Evolutionary conservation across 2,113 vertebrate genomes (phyloP).

Genomic region (Amphiprion percula): DNA sequence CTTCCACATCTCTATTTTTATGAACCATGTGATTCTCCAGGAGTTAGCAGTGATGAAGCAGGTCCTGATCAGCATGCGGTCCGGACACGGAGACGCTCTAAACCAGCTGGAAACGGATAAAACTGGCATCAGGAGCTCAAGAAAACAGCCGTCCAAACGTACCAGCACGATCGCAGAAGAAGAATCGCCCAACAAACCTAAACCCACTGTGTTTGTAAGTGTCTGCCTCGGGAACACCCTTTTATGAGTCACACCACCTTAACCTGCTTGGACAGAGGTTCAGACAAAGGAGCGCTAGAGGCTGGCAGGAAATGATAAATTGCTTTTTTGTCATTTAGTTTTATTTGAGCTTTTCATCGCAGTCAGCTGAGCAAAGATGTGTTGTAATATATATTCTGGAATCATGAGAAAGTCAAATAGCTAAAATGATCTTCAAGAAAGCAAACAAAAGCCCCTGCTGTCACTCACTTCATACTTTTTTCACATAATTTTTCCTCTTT

Average conservation of each 20-base stretch:
- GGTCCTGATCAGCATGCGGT: constrained; percentile 88
- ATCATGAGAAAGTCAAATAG: constrained; percentile 7
- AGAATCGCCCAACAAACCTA: constrained; percentile 86
- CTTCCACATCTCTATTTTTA: not conserved
- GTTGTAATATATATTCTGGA: not conserved
- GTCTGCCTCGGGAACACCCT: constrained; percentile 51
- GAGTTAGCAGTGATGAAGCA: constrained; percentile 96
- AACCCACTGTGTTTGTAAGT: constrained; percentile 96
- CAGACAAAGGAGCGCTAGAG: constrained; percentile 24
- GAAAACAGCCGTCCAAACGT: constrained; percentile 50
- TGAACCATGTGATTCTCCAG: constrained; percentile 79
- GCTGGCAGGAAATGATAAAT: constrained; percentile 26
- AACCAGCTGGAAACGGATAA: constrained; percentile 61
- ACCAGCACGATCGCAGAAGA: constrained; percentile 70
- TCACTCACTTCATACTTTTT: not conserved
- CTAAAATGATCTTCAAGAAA: not conserved
- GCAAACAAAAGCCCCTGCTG: not conserved
- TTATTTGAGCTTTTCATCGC: constrained; percentile 9
- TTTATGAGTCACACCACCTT: constrained; percentile 59
- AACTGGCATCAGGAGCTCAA: constrained; percentile 7
- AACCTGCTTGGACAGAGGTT: constrained; percentile 59
- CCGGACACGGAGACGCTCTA: constrained; percentile 67
- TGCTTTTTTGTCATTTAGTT: constrained; percentile 17
- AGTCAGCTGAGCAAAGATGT: not conserved
- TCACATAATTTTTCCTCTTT: constrained; percentile 2